Percentiles rank a stretch among this genome's conserved stretches.
Conservation (phyloP, 2,888 invertebrate genomes). For the Onchidella celtica region DNA sequence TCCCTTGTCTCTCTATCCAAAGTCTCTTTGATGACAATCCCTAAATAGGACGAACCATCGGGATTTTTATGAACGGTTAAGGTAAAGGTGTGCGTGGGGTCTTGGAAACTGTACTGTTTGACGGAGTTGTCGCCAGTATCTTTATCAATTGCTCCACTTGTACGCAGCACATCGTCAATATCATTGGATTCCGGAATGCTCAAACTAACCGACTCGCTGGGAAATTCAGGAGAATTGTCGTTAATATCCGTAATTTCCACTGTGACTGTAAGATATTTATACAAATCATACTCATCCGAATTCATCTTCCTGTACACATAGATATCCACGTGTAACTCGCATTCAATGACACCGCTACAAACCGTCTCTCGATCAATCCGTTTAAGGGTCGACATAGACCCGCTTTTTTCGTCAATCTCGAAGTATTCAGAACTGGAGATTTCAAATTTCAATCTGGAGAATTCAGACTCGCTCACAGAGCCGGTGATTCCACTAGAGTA, state of each 20-base stretch:
- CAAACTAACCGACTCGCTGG: conserved; percentile 58
- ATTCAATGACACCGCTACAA: conserved; percentile 54
- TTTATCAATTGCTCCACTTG: conserved; percentile 49
- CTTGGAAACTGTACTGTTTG: conserved; percentile 43
- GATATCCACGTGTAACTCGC: conserved; percentile 60
- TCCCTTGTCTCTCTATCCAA: conserved; percentile 70
- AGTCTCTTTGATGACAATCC: conserved; percentile 63
- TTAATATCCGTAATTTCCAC: conserved; percentile 65
- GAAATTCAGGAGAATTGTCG: conserved; percentile 66
- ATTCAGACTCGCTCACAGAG: conserved; percentile 60
- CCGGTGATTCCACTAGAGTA: conserved; percentile 63
- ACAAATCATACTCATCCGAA: conserved; percentile 24
- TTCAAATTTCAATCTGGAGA: conserved; percentile 64
- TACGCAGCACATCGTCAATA: conserved; percentile 36
- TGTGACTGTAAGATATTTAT: conserved; percentile 59
- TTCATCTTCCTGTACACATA: conserved; percentile 59
- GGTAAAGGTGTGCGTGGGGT: conserved; percentile 35
- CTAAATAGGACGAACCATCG: conserved; percentile 68
- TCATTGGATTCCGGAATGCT: conserved; percentile 48
- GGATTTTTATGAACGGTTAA: conserved; percentile 39
- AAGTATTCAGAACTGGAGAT: conserved; percentile 65
- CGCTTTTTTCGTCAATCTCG: conserved; percentile 61
- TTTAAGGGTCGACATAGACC: conserved; percentile 60
- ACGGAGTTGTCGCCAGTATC: conserved; percentile 50
- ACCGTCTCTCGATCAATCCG: conserved; percentile 66